Evolutionary conservation across 1,140 invertebrate genomes (phyloP), one percentile per base, ranked within the genome.

Genomic region (Drosophila sucinea): DNA sequence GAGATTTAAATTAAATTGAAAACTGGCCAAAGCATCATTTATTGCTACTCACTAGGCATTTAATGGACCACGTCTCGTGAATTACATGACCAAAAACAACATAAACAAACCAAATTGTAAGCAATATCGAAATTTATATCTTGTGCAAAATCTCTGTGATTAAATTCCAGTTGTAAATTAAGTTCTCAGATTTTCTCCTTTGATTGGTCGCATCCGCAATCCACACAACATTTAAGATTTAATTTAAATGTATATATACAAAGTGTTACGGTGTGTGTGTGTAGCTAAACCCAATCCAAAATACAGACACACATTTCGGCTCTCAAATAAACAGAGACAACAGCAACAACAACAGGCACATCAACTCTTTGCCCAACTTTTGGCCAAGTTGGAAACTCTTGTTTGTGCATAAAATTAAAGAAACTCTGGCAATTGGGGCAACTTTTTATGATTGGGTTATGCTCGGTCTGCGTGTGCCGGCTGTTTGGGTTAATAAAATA

Each of bases 381-480:
- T 38, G 66, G 38, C 55, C 35, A 68, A 82, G 69, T 82, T 79
- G 63, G 67, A 63, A 69, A 68, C 66, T 82, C 82, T 75, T 86
- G 83, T 86, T 89, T 89, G 81, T 83, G 83, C 79, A 87, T 86
- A 83, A 86, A 87, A 87, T 87, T 83, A 86, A 85, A 66, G 82
- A 63, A 68, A 74, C 47, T 54, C 64, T 33, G 64, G 33, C 58
- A 29, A 35, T 38, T 51, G 71, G 66, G 67, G 75, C 67, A 86
- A 82, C 76, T 82, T 86, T 58, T 86, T 86, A 82, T 86, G 83
- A 86, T 86, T 86, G 83, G 79, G 76, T 86, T 86, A 78, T 47
- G 60, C 60, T 71, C 40, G 70, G 79, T 64, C 23, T 69, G 74
- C 81, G 73, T 77, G 60, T 70, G 84, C 76, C 79, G 72, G 73